A percentile compares a stretch with the other conserved stretches of the same genome.
phyloP scores from a whole-genome alignment of 2,888 invertebrate species.

The Steinernema scapterisci region DNA sequence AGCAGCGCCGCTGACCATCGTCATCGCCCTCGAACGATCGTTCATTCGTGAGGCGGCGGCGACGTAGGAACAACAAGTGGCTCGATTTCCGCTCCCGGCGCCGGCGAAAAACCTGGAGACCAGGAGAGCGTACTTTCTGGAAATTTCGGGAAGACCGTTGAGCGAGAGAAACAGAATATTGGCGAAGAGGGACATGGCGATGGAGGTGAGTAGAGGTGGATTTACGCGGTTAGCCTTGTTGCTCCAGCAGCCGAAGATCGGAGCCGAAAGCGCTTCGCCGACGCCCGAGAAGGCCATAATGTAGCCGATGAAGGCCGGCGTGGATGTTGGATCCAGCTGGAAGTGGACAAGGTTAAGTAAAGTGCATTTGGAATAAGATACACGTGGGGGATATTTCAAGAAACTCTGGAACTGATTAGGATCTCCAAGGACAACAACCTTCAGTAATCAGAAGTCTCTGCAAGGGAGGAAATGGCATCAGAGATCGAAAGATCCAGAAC shows the following conservation, averaged over 20 bases:
- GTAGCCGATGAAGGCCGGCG: slow-evolving; percentile 43
- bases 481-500: too few relatives aligned
- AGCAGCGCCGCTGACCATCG: slow-evolving; percentile 48
- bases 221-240: slow-evolving; percentile 39
- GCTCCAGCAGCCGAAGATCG: slow-evolving; percentile 45
- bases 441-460: too few relatives aligned
- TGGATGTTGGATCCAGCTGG: slow-evolving; percentile 46
- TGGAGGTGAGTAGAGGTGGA: slow-evolving; percentile 43
- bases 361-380: background rate
- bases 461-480: too few relatives aligned
- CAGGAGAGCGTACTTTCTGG: slow-evolving; percentile 36
- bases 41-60: slow-evolving; percentile 39
- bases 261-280: slow-evolving; percentile 48
- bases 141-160: slow-evolving; percentile 39
- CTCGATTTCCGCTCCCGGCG: slow-evolving; percentile 47
- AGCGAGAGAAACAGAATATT: slow-evolving; percentile 43
- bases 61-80: slow-evolving; percentile 45
- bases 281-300: slow-evolving; percentile 47
- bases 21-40: slow-evolving; percentile 47
- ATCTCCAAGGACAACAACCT: background rate
- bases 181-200: slow-evolving; percentile 41
- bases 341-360: slow-evolving; percentile 10
- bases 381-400: background rate
- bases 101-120: slow-evolving; percentile 47
- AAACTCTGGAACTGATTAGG: background rate